These are phyloP conservation scores for Ligdia adustata DNA, from an alignment of 2,888 invertebrate species.

Conservation along the genomic window DNA sequence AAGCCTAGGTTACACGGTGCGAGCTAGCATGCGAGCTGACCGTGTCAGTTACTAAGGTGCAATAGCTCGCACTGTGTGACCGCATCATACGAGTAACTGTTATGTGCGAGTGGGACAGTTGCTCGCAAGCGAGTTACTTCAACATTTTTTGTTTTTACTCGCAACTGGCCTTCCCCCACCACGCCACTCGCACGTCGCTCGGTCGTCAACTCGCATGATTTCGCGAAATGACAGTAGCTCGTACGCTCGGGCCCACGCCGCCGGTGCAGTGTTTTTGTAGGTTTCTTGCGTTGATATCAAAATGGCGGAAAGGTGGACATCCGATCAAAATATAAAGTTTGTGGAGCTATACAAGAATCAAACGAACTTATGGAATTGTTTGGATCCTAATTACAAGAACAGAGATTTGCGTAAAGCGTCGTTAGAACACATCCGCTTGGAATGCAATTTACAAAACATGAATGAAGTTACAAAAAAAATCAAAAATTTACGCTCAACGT, in stretches of 20 bases:
- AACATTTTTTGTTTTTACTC: slow-evolving; percentile 22
- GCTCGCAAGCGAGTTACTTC: slow-evolving; percentile 29
- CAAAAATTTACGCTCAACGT: slow-evolving; percentile 14
- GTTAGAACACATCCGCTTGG: slow-evolving; percentile 17
- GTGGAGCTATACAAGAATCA: slow-evolving; percentile 18
- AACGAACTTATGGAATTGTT: slow-evolving; percentile 28
- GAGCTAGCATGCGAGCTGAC: slow-evolving; percentile 13
- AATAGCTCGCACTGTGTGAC: slow-evolving; percentile 22
- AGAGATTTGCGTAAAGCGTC: slow-evolving; percentile 31
- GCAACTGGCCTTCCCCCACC: slow-evolving; percentile 5
- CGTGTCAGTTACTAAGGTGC: no score
- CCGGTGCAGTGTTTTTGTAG: slow-evolving; percentile 21
- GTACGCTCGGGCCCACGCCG: slow-evolving; percentile 25
- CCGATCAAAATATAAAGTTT: slow-evolving; percentile 22
- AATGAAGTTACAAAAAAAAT: slow-evolving; percentile 13
- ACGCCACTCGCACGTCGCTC: slow-evolving; percentile 16
- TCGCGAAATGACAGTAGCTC: slow-evolving; percentile 13
- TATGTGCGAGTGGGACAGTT: slow-evolving; percentile 32
- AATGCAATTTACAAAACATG: slow-evolving; percentile 9
- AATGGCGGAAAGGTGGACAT: slow-evolving; percentile 28
- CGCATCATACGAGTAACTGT: slow-evolving; percentile 30
- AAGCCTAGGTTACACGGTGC: slow-evolving; percentile 20
- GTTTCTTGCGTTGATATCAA: slow-evolving; percentile 22
- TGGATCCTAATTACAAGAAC: slow-evolving; percentile 25
- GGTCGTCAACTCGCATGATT: slow-evolving; percentile 20